Base-by-base conservation (phyloP, 2,888 invertebrate species). In the Acleris holmiana region DNA sequence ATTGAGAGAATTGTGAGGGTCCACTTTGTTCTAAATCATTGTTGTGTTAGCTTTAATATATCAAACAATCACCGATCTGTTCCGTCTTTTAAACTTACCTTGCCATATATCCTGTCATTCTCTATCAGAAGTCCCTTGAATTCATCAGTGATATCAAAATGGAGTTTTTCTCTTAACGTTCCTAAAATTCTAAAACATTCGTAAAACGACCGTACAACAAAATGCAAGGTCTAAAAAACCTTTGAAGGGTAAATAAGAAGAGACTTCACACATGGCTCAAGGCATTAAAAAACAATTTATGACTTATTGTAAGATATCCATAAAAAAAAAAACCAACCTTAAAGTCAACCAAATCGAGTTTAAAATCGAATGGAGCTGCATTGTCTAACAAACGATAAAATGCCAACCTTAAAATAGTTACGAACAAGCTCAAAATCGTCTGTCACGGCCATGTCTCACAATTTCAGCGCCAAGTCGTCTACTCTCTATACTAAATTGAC, bases 261-360 rank as follows among this genome's bases (percentile, higher is more conserved):
- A 57, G 53, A 64, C 59, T 59, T 58, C 58, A 64, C 64, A 64
- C 64, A 64, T 64, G 64, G 64, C 64, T 29, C 53, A 44, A 40
- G 35, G 47, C 48, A 47, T 10, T 13, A 57, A 73, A 77, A 77
- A 76, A 75, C 71, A 78, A 76, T 76, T 77, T 76, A 80, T 76
- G 77, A 76, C 74, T 76, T 74, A 80, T 79, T 79, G 79, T 76
- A 63, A 70, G 63, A 47, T 6, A 35, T 21, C 21, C 18, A 15
- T 47, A 69, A 35, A 69, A 35, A 4, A 13, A 35, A 13, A 35
- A n/a, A 17, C 53, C 55, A 2, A 44, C 44, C 44, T 44, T 17
- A 35, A 3, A 10, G 13, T 13, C 35, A 1, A 35, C 35, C 13
- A 35, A 13, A 35, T 13, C 8, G 2, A 13, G 2, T 2, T 13